Conservation (phyloP, 2,888 invertebrate species). For the Cotesia congregata region DNA sequence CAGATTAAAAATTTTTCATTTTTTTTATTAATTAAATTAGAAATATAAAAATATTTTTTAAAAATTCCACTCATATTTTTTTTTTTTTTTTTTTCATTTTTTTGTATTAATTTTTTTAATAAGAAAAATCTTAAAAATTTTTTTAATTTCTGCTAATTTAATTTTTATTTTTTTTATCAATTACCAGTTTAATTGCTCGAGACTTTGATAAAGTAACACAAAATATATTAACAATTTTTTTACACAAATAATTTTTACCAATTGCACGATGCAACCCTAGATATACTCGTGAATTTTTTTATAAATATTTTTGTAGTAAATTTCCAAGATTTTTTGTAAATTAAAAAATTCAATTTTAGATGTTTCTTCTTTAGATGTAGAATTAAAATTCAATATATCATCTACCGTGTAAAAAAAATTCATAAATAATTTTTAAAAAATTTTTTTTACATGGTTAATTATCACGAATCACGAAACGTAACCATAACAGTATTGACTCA, state of each 20-base stretch:
- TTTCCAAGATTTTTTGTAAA: slow-evolving; percentile 21
- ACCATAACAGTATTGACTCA: slow-evolving; percentile 66
- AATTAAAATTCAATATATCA: no score
- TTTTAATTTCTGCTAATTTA: no score
- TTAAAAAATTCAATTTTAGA: background rate
- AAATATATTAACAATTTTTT: slow-evolving; percentile 1
- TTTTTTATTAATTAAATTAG: no score
- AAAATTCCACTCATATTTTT: no score
- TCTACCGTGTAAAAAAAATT: no score
- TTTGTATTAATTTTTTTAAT: no score
- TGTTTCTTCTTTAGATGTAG: no score
- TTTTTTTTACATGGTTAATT: slow-evolving; percentile 24
- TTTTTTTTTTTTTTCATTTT: no score
- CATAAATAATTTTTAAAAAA: background rate
- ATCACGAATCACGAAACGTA: slow-evolving; percentile 53
- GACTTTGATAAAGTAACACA: slow-evolving; percentile 42
- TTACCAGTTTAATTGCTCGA: slow-evolving; percentile 21
- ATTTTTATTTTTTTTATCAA: slow-evolving; percentile 22
- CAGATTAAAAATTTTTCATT: no score
- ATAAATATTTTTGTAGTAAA: slow-evolving; percentile 9
- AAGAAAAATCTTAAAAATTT: no score
- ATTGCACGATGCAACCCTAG: slow-evolving; percentile 30
- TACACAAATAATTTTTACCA: slow-evolving; percentile 1
- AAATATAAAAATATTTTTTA: no score
- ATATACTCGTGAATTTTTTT: slow-evolving; percentile 26